These are phyloP conservation scores for Sebastes goodei DNA, from an alignment of 2,797 vertebrate genomes.

Conservation along the genomic window DNA sequence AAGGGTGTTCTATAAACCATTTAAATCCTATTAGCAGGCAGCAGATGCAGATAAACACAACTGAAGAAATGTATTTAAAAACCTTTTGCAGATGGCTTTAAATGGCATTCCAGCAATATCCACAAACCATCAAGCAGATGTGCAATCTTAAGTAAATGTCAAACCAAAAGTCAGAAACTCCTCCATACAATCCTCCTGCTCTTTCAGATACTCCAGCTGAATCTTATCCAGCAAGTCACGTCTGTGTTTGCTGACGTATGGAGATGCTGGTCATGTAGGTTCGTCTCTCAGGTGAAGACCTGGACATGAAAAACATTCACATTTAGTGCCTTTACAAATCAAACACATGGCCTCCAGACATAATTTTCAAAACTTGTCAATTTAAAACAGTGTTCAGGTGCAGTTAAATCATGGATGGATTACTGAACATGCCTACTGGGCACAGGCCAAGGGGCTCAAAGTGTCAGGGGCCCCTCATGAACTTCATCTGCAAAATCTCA, in stretches of 20 bases:
- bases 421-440: accelerated
- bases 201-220: neutral
- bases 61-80: constrained; percentile 10
- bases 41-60: neutral
- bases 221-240: neutral
- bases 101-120: neutral
- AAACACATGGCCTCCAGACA: neutral
- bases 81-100: neutral
- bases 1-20: neutral
- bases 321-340: neutral
- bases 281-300: neutral
- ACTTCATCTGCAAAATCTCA: too few relatives aligned
- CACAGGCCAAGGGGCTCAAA: too few relatives aligned
- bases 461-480: too few relatives aligned
- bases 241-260: neutral
- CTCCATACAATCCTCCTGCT: neutral
- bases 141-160: neutral
- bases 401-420: neutral
- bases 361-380: neutral
- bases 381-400: neutral
- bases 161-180: neutral
- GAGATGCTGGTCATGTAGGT: neutral
- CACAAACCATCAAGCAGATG: neutral
- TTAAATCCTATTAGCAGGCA: neutral
- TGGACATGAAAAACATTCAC: too few relatives aligned